Base-by-base conservation (phyloP, 2,797 vertebrate species). In the Enteromius afrohamiltoni region DNA sequence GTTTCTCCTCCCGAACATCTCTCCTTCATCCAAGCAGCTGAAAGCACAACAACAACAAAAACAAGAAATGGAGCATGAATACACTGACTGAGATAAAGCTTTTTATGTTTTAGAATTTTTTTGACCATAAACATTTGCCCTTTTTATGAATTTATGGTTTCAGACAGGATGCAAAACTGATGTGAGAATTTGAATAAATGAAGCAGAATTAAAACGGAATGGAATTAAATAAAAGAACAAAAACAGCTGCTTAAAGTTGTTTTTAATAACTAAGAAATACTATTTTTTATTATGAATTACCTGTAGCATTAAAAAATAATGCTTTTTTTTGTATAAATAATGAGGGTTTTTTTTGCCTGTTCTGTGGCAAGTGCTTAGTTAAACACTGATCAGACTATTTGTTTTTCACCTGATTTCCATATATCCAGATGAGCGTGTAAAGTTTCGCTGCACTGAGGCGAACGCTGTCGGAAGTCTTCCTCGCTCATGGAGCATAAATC, bases 1-100 rank as follows among this genome's bases (percentile, higher is more conserved):
- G 92, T 87, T 0, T 96, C 95, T 83, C 93, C 96, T 0, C 92
- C 91, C 0, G 94, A 93, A 13, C 95, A 95, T 88, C 95, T 95
- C 84, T 97, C 97, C 87, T 99, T 98, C 97, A 99, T 99, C 96
- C 97, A 99, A 86, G 97, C 96, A 11, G 97, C 98, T 99, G 91
- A 17, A 90, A 84, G 86, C 47, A 90, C 89, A 78, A 69, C 40
- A 40, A 40, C 8, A 40, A 47, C 74, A 87, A 76, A 34, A 3
- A 77, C 29, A 3, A 77, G 53, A 60, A 42, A 31, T 8, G 67
- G 19, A 29, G 21, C 13, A 60, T 37, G 7, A 75, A 60, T n/a
- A 77, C 9, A 81, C 49, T 9, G 10, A 58, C n/a, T 11, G 53
- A 58, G n/a, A 1, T 23, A 11, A 60, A n/a, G n/a, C 14, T 16